Conservation (phyloP, 2,113 vertebrate species). For the Okapia johnstoni region DNA sequence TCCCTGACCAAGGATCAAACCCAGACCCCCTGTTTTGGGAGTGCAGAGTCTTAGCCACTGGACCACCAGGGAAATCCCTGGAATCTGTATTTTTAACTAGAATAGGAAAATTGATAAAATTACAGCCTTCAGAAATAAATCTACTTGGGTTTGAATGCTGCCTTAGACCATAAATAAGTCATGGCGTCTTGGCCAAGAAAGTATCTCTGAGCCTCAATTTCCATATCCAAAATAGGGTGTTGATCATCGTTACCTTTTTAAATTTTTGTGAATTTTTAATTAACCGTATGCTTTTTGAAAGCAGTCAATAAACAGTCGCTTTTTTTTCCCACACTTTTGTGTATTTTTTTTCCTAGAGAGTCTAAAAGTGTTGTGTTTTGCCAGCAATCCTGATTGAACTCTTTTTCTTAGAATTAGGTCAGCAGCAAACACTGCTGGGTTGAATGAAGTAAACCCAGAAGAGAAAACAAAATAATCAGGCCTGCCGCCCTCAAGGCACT, state of each 20-base stretch:
- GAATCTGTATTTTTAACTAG: neutral
- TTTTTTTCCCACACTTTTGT: neutral
- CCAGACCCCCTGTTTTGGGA: neutral
- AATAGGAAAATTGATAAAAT: neutral
- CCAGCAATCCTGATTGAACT: neutral
- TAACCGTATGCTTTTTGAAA: neutral
- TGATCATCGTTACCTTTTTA: neutral
- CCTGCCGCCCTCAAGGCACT: neutral
- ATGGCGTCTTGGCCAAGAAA: neutral
- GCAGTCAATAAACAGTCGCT: neutral
- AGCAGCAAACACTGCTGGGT: neutral
- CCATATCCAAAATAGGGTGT: neutral
- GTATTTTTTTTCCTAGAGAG: conserved; percentile 2
- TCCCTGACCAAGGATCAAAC: neutral
- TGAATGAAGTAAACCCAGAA: neutral
- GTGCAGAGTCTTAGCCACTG: neutral
- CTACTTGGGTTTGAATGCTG: neutral
- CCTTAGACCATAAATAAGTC: neutral
- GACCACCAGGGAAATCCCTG: neutral
- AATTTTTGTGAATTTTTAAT: neutral
- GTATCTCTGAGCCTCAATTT: neutral
- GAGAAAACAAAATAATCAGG: neutral
- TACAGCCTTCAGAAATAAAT: neutral
- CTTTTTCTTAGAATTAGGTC: conserved; percentile 44
- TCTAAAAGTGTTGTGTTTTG: neutral